phyloP scores from a whole-genome alignment of 1,140 invertebrate species.

The Chironomus striatipennis region DNA sequence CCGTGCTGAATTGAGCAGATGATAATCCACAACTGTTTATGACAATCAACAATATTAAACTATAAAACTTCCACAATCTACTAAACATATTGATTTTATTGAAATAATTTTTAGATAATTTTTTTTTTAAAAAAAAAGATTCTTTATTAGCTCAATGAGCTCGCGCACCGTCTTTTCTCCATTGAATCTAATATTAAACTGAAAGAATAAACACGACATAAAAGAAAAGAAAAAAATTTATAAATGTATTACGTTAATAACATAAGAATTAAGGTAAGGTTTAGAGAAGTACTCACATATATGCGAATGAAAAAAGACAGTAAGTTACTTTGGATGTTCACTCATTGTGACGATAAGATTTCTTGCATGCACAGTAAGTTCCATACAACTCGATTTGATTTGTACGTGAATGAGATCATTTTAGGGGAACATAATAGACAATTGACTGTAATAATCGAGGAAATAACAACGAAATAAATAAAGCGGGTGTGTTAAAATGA shows the following conservation, averaged over 20 bases:
- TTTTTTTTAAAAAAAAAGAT: no score
- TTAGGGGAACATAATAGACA: no score
- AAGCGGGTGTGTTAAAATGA: not conserved
- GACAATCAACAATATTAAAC: not conserved
- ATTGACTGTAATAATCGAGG: not conserved
- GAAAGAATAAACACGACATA: not conserved
- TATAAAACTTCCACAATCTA: conserved; percentile 11
- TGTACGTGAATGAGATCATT: no score
- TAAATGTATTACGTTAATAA: not conserved
- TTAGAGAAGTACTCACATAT: no score
- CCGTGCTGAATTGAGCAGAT: conserved; percentile 11
- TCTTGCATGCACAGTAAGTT: not conserved
- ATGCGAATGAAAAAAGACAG: not conserved
- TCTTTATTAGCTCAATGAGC: conserved; percentile 6
- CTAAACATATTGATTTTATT: not conserved
- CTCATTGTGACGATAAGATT: conserved; percentile 20
- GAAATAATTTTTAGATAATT: not conserved
- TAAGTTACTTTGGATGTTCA: not conserved
- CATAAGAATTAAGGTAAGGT: not conserved
- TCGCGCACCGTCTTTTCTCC: not conserved
- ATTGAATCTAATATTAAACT: not conserved
- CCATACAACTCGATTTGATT: no score
- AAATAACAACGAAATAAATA: not conserved
- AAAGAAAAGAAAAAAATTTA: not conserved
- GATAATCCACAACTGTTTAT: conserved; percentile 24